Evolutionary conservation across 2,888 invertebrate species (phyloP), one percentile per base, ranked within the genome.

Genomic region (Villa cingulata): DNA sequence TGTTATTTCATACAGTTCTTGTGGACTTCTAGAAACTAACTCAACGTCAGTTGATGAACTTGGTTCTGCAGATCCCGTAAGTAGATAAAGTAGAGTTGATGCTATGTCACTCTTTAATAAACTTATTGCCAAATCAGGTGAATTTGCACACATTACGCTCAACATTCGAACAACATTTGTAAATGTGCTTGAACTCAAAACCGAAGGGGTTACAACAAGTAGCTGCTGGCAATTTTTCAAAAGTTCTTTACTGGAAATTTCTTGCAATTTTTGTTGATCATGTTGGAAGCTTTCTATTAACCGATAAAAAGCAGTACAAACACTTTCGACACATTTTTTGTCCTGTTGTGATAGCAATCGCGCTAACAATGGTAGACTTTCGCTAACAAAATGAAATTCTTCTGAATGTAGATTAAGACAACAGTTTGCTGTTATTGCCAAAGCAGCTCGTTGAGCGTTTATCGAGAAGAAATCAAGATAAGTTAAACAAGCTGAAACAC

Each of bases 381-480:
- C 91, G 50, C 83, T 77, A 23, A 96, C 87, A 59, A 90, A 83
- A 62, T 88, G 86, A 70, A 97, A 97, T 71, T 98, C 97, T 60
- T 95, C 95, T 1, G 83, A 75, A 38, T 87, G 86, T 59, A 96
- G 75, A 71, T 90, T 94, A 66, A 92, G 85, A 67, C 95, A 97
- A 70, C 97, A 98, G 69, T 98, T 98, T 48, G 97, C 95, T 0
- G 96, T 94, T 56, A 97, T 90, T 20, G 92, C 88, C 47, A 98
- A 74, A 3, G 97, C 96, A 41, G 95, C 88, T 34, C 97, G 81
- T 72, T 98, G 98, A 15, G 97, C 96, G 63, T 90, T 90, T 61
- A 96, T 94, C 41, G 96, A 95, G 74, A 98, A 98, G 76, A 98
- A 98, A 67, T 98, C 98, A 65, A 98, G 75, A 67, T 90, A 97